Evolutionary conservation across 2,797 vertebrate genomes (phyloP).

Genomic region (Sebastes steindachneri): DNA sequence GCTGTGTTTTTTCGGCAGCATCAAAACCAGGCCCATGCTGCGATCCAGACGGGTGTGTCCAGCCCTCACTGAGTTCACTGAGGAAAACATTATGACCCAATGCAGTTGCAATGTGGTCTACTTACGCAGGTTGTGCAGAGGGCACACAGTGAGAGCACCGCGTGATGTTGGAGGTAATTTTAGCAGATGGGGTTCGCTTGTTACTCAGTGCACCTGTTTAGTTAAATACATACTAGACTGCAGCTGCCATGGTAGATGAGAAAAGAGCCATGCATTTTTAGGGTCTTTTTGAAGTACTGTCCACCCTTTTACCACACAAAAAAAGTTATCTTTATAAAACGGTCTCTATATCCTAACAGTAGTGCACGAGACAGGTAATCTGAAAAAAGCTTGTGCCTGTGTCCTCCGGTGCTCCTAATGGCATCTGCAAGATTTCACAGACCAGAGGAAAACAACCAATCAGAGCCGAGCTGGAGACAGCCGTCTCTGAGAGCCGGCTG

Average conservation of each 20-base stretch:
- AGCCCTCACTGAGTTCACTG: not conserved
- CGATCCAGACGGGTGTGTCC: conserved; percentile 5
- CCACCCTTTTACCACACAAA: not conserved
- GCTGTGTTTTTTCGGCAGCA: not conserved
- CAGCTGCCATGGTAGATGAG: not conserved
- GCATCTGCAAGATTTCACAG: no score
- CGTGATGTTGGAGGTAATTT: conserved; percentile 17
- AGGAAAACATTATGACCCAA: conserved; percentile 1
- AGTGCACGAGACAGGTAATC: no score
- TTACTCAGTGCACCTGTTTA: conserved; percentile 30
- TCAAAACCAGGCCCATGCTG: conserved; percentile 15
- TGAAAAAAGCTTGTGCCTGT: no score
- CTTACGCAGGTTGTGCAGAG: conserved; percentile 9
- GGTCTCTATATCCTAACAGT: no score
- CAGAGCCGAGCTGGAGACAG: no score
- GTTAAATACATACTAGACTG: not conserved
- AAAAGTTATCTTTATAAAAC: no score
- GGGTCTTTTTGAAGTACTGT: not conserved
- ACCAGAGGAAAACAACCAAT: no score
- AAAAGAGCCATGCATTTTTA: not conserved
- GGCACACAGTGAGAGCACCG: not conserved
- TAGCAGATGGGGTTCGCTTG: conserved; percentile 35
- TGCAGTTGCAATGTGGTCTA: conserved; percentile 13
- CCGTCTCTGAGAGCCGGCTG: no score
- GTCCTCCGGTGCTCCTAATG: no score